Percentiles rank a stretch among this genome's conserved stretches.
phyloP scores from a whole-genome alignment of 1,140 invertebrate genomes.

The Chlorops oryzae region DNA sequence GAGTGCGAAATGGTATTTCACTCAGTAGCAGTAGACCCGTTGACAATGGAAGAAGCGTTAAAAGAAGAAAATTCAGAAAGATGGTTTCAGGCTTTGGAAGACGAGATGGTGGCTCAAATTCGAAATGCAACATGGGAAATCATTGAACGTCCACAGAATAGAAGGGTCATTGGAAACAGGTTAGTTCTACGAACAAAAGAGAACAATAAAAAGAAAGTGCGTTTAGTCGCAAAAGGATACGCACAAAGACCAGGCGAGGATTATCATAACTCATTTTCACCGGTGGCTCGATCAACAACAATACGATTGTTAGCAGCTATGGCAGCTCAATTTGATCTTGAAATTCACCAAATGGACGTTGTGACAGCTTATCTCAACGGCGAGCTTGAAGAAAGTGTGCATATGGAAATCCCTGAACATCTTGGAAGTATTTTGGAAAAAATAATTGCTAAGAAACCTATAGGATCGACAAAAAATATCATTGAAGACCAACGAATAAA shows the following conservation, averaged over 20 bases:
- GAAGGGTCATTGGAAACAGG: too few relatives aligned
- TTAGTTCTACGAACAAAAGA: too few relatives aligned
- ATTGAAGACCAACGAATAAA: background rate
- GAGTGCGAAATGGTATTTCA: too few relatives aligned
- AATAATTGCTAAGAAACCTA: background rate
- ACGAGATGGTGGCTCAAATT: too few relatives aligned
- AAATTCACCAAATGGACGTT: conserved; percentile 10
- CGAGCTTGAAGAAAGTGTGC: conserved; percentile 1
- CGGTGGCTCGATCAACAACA: conserved; percentile 6
- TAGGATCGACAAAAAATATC: background rate
- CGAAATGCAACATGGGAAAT: too few relatives aligned
- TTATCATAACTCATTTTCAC: conserved; percentile 7
- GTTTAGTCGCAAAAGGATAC: conserved; percentile 7
- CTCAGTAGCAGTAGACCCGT: too few relatives aligned
- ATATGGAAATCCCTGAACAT: conserved; percentile 1
- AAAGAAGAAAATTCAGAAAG: too few relatives aligned
- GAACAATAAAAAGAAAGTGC: conserved; percentile 7
- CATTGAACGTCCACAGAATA: too few relatives aligned
- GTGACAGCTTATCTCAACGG: conserved; percentile 9
- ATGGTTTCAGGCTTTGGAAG: too few relatives aligned
- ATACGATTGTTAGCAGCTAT: conserved; percentile 3
- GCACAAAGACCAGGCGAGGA: conserved; percentile 5
- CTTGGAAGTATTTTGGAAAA: background rate
- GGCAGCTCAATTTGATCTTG: conserved; percentile 7
- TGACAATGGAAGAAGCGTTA: too few relatives aligned